Evolutionary conservation across 2,113 vertebrate species (phyloP).

Genomic region (Psammodynastes pulverulentus): DNA sequence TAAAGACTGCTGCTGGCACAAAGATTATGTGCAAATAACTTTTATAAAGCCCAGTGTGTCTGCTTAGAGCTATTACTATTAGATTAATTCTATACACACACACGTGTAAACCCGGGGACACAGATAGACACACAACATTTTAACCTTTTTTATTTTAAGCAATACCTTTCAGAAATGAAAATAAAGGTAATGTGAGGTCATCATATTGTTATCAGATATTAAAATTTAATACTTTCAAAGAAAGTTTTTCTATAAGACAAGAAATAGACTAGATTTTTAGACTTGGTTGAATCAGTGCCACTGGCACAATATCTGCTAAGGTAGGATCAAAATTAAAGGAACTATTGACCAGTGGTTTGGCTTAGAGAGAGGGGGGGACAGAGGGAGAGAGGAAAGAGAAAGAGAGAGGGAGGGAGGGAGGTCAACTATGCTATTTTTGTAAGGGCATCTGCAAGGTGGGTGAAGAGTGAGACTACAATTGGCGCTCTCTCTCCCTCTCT

Average conservation of each 20-base stretch:
- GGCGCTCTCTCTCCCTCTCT: background rate
- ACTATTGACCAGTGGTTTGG: background rate
- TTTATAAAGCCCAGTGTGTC: background rate
- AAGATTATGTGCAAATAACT: background rate
- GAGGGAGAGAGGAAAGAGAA: too few relatives aligned
- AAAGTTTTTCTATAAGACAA: background rate
- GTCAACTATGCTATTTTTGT: background rate
- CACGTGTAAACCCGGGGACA: background rate
- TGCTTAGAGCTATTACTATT: background rate
- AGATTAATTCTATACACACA: background rate
- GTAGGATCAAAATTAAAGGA: background rate
- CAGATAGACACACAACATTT: background rate
- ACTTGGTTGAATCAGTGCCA: background rate
- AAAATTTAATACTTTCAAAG: background rate
- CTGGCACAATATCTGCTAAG: background rate
- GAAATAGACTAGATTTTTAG: background rate
- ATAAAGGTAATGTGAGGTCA: background rate
- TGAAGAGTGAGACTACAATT: background rate
- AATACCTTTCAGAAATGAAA: too few relatives aligned
- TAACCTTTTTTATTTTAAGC: background rate
- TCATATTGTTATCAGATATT: background rate
- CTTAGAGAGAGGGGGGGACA: background rate
- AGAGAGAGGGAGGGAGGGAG: too few relatives aligned
- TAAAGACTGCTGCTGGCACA: background rate
- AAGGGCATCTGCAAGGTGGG: background rate